A percentile compares a stretch with the other conserved stretches of the same genome.
Evolutionary conservation across 2,797 vertebrate species (phyloP).

Genomic region (Vespertilio murinus): DNA sequence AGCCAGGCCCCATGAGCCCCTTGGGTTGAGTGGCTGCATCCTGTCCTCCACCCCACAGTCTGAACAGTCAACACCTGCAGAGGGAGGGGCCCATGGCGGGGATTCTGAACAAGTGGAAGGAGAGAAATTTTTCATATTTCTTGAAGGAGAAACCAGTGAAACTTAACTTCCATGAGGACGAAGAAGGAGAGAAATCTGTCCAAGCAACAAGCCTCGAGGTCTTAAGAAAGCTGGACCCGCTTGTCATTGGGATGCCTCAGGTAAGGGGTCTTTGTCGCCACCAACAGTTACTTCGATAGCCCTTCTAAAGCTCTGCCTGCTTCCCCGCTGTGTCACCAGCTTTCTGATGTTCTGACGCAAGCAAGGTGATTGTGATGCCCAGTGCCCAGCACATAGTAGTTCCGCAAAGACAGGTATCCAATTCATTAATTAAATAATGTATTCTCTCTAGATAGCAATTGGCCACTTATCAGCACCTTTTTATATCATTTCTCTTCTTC

Average conservation of each 20-base stretch:
- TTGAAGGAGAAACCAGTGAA: constrained; percentile 69
- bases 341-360: not conserved
- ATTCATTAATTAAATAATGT: not conserved
- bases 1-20: not conserved
- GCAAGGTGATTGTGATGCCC: not conserved
- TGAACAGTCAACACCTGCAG: not conserved
- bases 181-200: constrained; percentile 56
- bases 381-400: not conserved
- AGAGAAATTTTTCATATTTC: constrained; percentile 62
- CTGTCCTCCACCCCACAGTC: not conserved
- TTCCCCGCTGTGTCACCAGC: not conserved
- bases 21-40: not conserved
- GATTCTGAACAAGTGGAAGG: not conserved
- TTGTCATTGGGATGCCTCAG: constrained; percentile 74
- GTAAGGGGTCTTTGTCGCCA: constrained; percentile 2
- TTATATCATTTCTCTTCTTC: not conserved
- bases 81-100: not conserved
- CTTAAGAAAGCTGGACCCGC: constrained; percentile 67
- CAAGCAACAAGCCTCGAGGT: constrained; percentile 57
- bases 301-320: not conserved
- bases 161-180: constrained; percentile 14
- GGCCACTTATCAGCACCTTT: not conserved
- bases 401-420: not conserved
- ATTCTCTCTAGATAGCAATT: not conserved
- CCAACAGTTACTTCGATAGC: not conserved